Evolutionary conservation across 35 echinoderm and acorn worm genomes (phyloP), one percentile per base, ranked within the genome.

Genomic region (Acanthaster planci): DNA sequence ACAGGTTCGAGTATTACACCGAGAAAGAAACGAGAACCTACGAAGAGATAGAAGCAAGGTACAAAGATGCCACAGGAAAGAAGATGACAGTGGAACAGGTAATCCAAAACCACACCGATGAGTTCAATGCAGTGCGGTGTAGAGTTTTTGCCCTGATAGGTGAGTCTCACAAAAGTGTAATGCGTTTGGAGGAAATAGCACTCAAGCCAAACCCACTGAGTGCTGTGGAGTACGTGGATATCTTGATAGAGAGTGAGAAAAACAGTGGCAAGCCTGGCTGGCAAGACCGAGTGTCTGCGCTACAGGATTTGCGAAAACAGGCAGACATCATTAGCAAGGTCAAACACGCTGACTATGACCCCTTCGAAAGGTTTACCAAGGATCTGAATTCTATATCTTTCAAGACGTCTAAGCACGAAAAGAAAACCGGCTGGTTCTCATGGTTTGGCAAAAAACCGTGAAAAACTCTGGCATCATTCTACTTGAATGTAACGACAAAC

Each of bases 141-240:
- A 0, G 0, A 8, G 85, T 87, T 12, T 51, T 44, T 34, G 27
- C 21, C 18, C 37, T 80, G 27, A 52, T 60, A 37, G 32, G 14
- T 7, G 60, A 85, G 8, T 14, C 34, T 9, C 55, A 40, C 19
- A 79, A 76, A 85, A 72, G 56, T 26, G 15, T 85, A 17, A 57
- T 23, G 8, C 84, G 84, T 40, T 38, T 85, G 37, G 67, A 85
- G 59, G 31, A 44, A 19, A 85, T 85, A 40, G 84, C 84, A 40
- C 54, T 85, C n/a, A 85, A 85, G 76, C 76, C 85, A 77, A 85
- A 85, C 51, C 83, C 83, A 12, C 83, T 85, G n/a, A 76, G 38
- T 5, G 37, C 59, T 0, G 31, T 32, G 27, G 60, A 85, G 22
- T 85, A 85, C 47, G 78, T 85, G 3, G 81, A 83, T 31, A 8